Evolutionary conservation across 2,797 vertebrate species (phyloP), one percentile per base, ranked within the genome.

Genomic region (Sardinella longiceps): DNA sequence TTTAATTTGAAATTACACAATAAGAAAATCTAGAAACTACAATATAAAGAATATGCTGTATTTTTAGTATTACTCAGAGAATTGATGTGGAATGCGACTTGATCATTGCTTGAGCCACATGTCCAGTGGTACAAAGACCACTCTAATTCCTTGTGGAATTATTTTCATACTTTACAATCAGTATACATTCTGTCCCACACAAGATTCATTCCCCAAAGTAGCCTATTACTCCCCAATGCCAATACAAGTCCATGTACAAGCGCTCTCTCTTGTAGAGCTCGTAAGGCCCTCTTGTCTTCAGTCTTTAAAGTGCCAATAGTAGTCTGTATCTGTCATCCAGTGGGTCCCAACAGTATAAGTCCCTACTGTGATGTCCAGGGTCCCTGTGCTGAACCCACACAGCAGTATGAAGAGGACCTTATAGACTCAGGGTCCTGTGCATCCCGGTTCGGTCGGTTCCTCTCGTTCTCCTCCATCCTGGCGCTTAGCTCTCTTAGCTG

Each of bases 401-500:
- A 33, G 14, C 33, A 77, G 70, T 1, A 77, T 43, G 15, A 43
- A 39, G 7, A 43, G 39, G 7, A 1, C 23, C 23, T 25, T 11
- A 6, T n/a, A 25, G 56, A 11, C 56, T 60, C n/a, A 2, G 5
- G n/a, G 15, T 60, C n/a, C 56, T 25, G n/a, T 7, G 53, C 53
- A 23, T 23, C 20, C n/a, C n/a, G n/a, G n/a, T n/a, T n/a, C 20
- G 28, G 33, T 20, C 77, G 48, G 48, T 50, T 80, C 12, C n/a
- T 28, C 9, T 23, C 45, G 23, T 83, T 28, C 9, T 70, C 48
- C 50, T n/a, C 25, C 56, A 14, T 83, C 50, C 91, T 77, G 33
- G 33, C 2, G 23, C 37, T 23, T 77, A 97, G 89, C 90, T 94
- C 2, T 43, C 37, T 23, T 77, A 97, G 89, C 90, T 94, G 89